Evolutionary conservation across 1,140 invertebrate genomes (phyloP).

Genomic region (Tetramorium simillimum): DNA sequence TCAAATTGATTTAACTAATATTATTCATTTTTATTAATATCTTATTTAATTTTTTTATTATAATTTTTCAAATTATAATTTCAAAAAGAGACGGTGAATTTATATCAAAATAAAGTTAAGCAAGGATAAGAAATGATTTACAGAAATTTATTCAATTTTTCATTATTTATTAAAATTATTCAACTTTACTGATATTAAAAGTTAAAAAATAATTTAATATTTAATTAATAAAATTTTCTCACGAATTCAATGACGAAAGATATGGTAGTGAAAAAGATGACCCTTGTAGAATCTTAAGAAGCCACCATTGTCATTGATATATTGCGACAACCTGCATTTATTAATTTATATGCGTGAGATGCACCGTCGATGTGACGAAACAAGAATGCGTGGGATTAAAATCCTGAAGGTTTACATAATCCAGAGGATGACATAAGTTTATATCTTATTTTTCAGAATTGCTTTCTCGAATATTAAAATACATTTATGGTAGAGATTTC

Average conservation of each 20-base stretch:
- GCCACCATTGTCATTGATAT: background rate
- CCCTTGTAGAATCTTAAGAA: slow-evolving; percentile 25
- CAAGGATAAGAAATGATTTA: background rate
- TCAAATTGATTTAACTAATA: background rate
- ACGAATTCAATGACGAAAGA: background rate
- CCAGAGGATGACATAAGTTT: background rate
- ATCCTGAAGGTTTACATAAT: slow-evolving; percentile 20
- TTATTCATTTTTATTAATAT: background rate
- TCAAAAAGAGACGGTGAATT: background rate
- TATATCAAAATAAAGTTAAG: background rate
- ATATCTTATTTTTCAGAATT: background rate
- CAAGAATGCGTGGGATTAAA: slow-evolving; percentile 41
- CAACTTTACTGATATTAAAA: background rate
- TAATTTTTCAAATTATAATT: background rate
- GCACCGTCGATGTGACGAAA: slow-evolving; percentile 30
- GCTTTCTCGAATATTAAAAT: background rate
- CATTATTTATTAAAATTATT: background rate
- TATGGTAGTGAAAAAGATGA: background rate
- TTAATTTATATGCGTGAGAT: slow-evolving; percentile 56
- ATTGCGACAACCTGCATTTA: slow-evolving; percentile 31
- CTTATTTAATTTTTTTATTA: background rate
- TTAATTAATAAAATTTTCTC: background rate
- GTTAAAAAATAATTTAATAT: slow-evolving; percentile 16
- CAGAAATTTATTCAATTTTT: background rate
- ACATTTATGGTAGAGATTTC: background rate